Conservation (phyloP, 1,140 invertebrate genomes). For the Ephestia elutella region DNA sequence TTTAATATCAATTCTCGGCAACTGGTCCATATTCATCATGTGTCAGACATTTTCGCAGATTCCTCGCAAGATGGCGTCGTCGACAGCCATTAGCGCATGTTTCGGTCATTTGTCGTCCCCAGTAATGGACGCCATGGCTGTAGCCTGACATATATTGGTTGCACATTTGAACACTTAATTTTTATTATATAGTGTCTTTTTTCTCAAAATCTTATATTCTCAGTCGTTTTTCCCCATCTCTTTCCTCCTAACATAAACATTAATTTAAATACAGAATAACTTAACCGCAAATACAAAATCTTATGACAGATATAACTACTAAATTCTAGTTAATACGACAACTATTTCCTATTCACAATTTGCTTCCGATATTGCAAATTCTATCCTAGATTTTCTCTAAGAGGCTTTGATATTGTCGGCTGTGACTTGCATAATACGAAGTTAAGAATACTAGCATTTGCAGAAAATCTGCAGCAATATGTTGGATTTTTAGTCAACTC, state of each 20-base stretch:
- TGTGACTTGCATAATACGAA: constrained; percentile 6
- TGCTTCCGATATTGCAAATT: constrained; percentile 30
- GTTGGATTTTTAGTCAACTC: too few relatives aligned
- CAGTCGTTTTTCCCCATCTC: too few relatives aligned
- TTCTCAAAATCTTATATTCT: too few relatives aligned
- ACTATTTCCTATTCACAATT: constrained; percentile 1
- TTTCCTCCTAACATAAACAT: too few relatives aligned
- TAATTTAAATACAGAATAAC: too few relatives aligned
- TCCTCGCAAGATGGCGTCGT: constrained; percentile 9
- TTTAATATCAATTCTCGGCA: background rate
- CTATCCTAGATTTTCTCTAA: constrained; percentile 28
- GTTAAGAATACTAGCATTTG: background rate
- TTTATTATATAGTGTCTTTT: too few relatives aligned
- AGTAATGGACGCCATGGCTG: constrained; percentile 13
- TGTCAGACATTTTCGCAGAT: constrained; percentile 11
- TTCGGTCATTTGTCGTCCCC: constrained; percentile 12
- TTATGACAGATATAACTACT: background rate
- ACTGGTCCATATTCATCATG: constrained; percentile 11
- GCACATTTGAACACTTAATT: background rate
- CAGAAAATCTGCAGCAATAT: background rate
- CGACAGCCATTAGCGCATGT: constrained; percentile 14
- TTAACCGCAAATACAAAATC: too few relatives aligned
- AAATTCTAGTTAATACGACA: background rate
- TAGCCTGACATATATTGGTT: constrained; percentile 11
- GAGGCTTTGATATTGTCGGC: constrained; percentile 19